phyloP scores from a whole-genome alignment of 2,888 invertebrate genomes.

The Epirrita christyi region DNA sequence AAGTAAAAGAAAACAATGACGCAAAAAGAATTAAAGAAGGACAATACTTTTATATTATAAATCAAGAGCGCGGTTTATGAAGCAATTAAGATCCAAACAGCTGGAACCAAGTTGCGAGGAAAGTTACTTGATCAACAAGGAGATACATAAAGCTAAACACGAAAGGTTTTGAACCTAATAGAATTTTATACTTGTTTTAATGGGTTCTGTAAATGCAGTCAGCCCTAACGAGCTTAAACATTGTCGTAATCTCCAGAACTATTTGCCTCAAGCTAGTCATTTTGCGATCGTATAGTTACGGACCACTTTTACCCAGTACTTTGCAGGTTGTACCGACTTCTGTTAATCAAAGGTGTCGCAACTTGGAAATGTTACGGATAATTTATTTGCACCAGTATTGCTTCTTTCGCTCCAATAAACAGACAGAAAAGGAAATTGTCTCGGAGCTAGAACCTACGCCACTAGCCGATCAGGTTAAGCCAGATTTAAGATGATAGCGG shows the following conservation, averaged over 20 bases:
- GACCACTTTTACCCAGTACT: conserved; percentile 38
- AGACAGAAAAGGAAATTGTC: conserved; percentile 26
- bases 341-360: conserved; percentile 35
- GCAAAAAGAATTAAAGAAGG: no score
- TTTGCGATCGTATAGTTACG: conserved; percentile 50
- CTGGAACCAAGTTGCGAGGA: conserved; percentile 9
- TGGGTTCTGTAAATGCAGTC: conserved; percentile 20
- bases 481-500: not conserved
- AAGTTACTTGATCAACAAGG: conserved; percentile 10
- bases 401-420: conserved; percentile 30
- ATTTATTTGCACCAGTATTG: conserved; percentile 26
- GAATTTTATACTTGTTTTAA: not conserved
- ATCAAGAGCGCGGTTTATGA: conserved; percentile 15
- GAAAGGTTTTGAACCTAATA: not conserved
- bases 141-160: conserved; percentile 8
- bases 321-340: conserved; percentile 33
- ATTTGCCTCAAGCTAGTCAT: conserved; percentile 58
- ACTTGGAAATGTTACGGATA: conserved; percentile 25
- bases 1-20: no score
- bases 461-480: not conserved
- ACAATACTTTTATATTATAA: conserved; percentile 9
- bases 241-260: conserved; percentile 52
- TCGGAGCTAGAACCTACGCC: conserved; percentile 17
- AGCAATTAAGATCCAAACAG: conserved; percentile 5
- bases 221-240: conserved; percentile 53